Base-by-base conservation (phyloP, 2,113 vertebrate species). In the Aythya baeri region DNA sequence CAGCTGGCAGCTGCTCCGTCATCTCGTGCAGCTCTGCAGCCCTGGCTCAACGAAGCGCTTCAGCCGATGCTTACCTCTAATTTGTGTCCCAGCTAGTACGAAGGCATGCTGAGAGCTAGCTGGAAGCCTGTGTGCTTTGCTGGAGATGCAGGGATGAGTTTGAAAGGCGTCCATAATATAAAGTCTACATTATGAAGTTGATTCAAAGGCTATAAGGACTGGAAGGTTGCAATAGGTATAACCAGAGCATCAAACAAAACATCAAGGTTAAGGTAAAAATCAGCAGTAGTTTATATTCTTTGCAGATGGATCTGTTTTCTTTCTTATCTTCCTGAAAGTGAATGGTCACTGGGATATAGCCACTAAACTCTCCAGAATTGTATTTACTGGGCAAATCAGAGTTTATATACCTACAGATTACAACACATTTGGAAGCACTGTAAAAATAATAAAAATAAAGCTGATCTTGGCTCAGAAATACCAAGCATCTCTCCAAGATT, bases 91-190 rank as follows among this genome's bases (percentile, higher is more conserved):
- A 46, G 1, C 18, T 46, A 41, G 31, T 8, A 32, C 43, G 31
- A 54, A 77, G 38, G 38, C 2, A 0, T 5, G 16, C 0, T 1
- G 20, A 41, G 65, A 88, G 61, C 63, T 57, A 62, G 31, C 13
- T 0, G 1, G 16, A 32, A 41, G 46, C 20, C 75, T 21, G 3
- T 1, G 3, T 27, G 62, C 54, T 88, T 57, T 76, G 44, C 17
- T 67, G 63, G 59, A 20, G 44, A 23, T 1, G 1, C 23, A 2
- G 22, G 63, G 50, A 84, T 15, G 46, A n/a, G 34, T 32, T 67
- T 15, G 18, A 50, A 57, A 34, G 18, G 38, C 34, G 57, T 80
- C 0, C 2, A 2, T 50, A 65, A 27, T 2, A 10, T 41, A 44
- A 16, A 46, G 31, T 34, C n/a, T 13, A 55, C 21, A 1, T 44